Base-by-base conservation (phyloP, 1,140 invertebrate species). In the Drosophila melanica region DNA sequence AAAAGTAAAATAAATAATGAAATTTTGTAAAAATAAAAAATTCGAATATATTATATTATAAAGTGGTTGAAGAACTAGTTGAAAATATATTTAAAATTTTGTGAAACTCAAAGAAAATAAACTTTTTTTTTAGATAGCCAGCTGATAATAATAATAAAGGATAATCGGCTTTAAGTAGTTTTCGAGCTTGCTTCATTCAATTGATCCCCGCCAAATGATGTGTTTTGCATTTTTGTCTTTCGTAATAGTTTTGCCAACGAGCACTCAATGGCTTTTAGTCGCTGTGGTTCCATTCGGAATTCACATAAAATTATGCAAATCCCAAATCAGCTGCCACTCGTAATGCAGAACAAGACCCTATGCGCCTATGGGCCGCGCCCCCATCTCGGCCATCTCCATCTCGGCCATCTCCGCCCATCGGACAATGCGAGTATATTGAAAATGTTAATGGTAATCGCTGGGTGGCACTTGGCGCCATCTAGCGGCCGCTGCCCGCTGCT, bases 271-370 rank as follows among this genome's bases (percentile, higher is more conserved):
- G 23, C 23, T n/a, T 18, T 53, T 53, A 10, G 33, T 27, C 27
- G 9, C 41, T 44, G 41, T 18, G 37, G 18, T 8, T 27, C 10
- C 64, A 20, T 14, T 44, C 14, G 42, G 20, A 33, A 37, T 37
- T 78, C 60, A 55, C 64, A 60, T 54, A 45, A 65, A 76, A 76
- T 76, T 79, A 79, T 79, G 84, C 68, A 82, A 87, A 87, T 77
- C 53, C 41, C 45, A 51, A 63, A 63, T 81, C 70, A 72, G 74
- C 30, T 62, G 48, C 23, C 48, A 50, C 33, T 65, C 39, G 59
- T 35, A 48, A 35, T 64, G 50, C 47, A 55, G 63, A 75, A 75
- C 60, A 75, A 62, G 60, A 39, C 18, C 14, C 37, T 79, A 50
- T 53, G 66, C 27, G 70, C 62, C 67, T 75, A 72, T 59, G 41